Evolutionary conservation across 2,888 invertebrate genomes (phyloP), one percentile per base, ranked within the genome.

Genomic region (Petrolisthes manimaculis): DNA sequence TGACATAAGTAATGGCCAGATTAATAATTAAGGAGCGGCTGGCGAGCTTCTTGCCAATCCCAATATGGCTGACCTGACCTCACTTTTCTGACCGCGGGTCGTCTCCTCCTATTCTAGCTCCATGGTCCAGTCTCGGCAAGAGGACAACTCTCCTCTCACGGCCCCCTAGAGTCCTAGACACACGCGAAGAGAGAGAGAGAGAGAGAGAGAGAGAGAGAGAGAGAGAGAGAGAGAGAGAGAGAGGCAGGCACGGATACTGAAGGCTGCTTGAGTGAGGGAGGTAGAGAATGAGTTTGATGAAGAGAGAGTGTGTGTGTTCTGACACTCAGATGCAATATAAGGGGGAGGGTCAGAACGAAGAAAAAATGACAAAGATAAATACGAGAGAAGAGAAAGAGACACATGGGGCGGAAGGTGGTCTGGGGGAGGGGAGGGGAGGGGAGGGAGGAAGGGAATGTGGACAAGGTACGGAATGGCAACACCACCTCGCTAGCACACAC

Each of bases 141-240:
- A 37, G 37, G 37, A 37, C 37, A 37, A 37, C 37, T 37, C 37
- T 37, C 37, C 37, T 37, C 37, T 37, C 37, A 37, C 2, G 37
- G 37, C 37, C 37, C 37, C 37, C 37, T 37, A 61, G 61, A 61
- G 61, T 4, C 2, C 18, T 55, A 14, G 56, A 80, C 8, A 71
- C 21, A 24, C 9, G 75, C 3, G 24, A 12, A n/a, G 18, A 37
- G 51, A 78, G 78, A 78, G 78, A 78, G 78, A 78, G 78, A 78
- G 78, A 78, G 53, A 83, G 75, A 83, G 83, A 83, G 83, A 83
- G 83, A 83, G 83, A 83, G 83, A 74, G 83, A 74, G 74, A 74
- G 83, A 74, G 74, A 83, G 75, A 83, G 83, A 83, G 83, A 74
- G 83, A 83, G 83, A 83, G 75, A 74, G 83, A 83, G 83, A 75